Base-by-base conservation (phyloP, 2,888 invertebrate species). In the Coelinius sp. region DNA sequence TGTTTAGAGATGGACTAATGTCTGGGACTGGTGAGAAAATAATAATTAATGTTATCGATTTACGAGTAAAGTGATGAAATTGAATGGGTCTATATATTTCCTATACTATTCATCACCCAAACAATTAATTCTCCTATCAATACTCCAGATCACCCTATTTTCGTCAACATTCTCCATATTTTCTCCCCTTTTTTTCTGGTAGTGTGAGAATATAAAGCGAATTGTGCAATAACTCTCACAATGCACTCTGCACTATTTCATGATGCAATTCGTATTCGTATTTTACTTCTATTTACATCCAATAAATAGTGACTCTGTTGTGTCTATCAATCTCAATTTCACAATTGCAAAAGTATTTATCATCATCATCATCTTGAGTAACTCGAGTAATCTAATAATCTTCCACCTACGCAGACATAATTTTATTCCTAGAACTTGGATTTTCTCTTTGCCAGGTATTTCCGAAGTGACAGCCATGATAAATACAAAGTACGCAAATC, bases 1-100 rank as follows among this genome's bases (percentile, higher is more conserved):
- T 96, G 10, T 95, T 96, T 88, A 91, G 96, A 70, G 96, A 96
- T 85, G 96, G 95, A 1, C 90, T 96, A 0, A 95, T 96, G 95
- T 95, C 95, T 12, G 96, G 96, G 20, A 96, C 95, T 49, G 96
- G 96, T 89, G 80, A 87, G 82, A 56, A 20, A 56, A 62, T 8
- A 44, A 64, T 49, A 46, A 62, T 46, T 5, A 38, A 38, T n/a
- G n/a, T n/a, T n/a, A n/a, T n/a, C n/a, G n/a, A n/a, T n/a, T n/a
- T n/a, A n/a, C n/a, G n/a, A n/a, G n/a, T n/a, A n/a, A n/a, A n/a
- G n/a, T n/a, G 31, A 63, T 27, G n/a, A 53, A 12, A 31, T 14
- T 22, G 52, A 22, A 41, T 65, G 65, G 24, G 56, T 27, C 12
- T 20, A 41, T 49, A n/a, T 73, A 65, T 49, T 63, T 56, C 24